Evolutionary conservation across 2,888 invertebrate genomes (phyloP), one percentile per base, ranked within the genome.

Genomic region (Tanytarsus gracilentus): DNA sequence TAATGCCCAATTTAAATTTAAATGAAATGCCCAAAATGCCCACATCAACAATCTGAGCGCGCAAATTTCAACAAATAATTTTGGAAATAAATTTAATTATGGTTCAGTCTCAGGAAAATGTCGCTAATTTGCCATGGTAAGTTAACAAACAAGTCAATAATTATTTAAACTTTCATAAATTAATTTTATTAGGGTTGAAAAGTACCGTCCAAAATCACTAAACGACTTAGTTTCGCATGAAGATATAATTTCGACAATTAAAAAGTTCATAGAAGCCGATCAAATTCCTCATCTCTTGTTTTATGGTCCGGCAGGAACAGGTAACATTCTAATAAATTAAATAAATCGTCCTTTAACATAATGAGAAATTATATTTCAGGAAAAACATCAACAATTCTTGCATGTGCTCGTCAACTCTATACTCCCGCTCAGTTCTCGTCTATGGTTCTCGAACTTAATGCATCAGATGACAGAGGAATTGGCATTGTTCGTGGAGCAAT

Each of bases 241-340:
- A 73, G 96, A 98, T 74, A 98, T 99, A 61, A 88, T 99, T 62
- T 83, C 83, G 68, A 99, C 98, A 68, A 91, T 92, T 62, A 84
- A 80, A 64, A 87, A 86, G 69, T 93, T 97, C 72, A 93, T 98
- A 67, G 79, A 84, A 62, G 88, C 94, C 69, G 88, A 94, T 69
- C 89, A 92, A 66, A 75, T 99, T 50, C 99, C 99, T 1, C 98
- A 99, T 78, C 76, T 99, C 61, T 75, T 99, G 25, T 90, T 99
- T 68, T 99, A 99, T 76, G 99, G 99, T 0, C 98, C 98, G 8
- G 97, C 98, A 0, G 99, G 98, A 59, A 98, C 97, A 25, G 98
- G 29, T 29, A 29, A 29, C 9, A 29, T 30, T 30, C 7, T 9
- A 30, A 30, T 9, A 30, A 30, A 30, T 9, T 30, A 30, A 30